Conservation (phyloP, 2,113 vertebrate genomes). For the Micromys minutus region DNA sequence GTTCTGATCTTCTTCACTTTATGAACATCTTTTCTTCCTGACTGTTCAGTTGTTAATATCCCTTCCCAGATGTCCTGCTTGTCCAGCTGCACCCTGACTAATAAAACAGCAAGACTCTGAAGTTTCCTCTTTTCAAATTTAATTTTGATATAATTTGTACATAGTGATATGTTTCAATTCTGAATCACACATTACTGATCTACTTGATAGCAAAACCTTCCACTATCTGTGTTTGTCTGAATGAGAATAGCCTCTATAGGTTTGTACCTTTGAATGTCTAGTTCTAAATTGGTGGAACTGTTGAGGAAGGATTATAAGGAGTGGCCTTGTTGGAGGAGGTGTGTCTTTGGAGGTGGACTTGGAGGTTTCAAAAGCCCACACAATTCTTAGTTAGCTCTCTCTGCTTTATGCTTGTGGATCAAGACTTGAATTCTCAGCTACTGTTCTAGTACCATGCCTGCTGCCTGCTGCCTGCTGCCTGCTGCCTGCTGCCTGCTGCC, state of each 20-base stretch:
- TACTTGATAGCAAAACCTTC: background rate
- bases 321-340: background rate
- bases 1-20: background rate
- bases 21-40: background rate
- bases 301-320: background rate
- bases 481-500: background rate
- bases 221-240: background rate
- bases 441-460: background rate
- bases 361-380: background rate
- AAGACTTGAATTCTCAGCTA: background rate
- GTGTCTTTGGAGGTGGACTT: background rate
- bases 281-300: background rate
- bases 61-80: background rate
- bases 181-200: background rate
- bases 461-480: background rate
- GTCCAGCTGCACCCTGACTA: background rate
- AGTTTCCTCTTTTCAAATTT: constrained; percentile 9
- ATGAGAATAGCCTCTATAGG: background rate
- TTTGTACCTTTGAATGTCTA: background rate
- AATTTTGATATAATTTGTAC: background rate
- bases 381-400: background rate
- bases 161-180: background rate
- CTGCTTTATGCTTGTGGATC: background rate
- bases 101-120: background rate
- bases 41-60: background rate